phyloP scores from a whole-genome alignment of 2,113 vertebrate genomes.

The Copsychus sechellarum region DNA sequence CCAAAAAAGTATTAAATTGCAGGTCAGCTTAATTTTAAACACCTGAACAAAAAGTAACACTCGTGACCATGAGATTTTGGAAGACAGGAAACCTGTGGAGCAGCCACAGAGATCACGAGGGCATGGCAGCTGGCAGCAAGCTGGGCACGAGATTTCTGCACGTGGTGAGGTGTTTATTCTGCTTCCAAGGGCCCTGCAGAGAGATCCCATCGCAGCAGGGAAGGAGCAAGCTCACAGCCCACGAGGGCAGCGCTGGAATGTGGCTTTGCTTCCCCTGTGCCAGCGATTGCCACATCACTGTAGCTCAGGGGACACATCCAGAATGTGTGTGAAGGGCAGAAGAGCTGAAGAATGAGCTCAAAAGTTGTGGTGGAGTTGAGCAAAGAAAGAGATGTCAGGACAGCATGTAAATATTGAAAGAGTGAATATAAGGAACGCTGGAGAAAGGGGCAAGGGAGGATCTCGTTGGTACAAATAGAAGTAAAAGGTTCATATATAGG shows the following conservation, averaged over 20 bases:
- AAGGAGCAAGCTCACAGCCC: not conserved
- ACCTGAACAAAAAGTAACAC: not conserved
- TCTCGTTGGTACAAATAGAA: not conserved
- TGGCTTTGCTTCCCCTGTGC: not conserved
- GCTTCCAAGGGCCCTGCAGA: not conserved
- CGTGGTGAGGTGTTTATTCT: not conserved
- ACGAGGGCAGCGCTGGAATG: not conserved
- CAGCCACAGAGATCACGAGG: not conserved
- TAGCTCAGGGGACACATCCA: not conserved
- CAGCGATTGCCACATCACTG: not conserved
- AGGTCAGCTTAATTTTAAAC: not conserved
- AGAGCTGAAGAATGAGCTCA: not conserved
- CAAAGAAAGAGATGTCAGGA: not conserved
- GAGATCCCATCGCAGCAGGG: not conserved
- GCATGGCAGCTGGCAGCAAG: not conserved
- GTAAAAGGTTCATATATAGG: not conserved
- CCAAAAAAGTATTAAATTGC: not conserved
- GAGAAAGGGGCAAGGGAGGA: not conserved
- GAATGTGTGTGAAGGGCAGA: rapidly evolving
- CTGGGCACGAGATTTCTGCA: not conserved
- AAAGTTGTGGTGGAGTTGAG: not conserved
- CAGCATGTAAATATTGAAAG: not conserved
- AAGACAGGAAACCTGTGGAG: not conserved
- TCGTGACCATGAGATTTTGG: not conserved
- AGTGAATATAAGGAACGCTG: not conserved